Conservation (phyloP, 2,797 vertebrate genomes). For the Eleutherodactylus coqui region DNA sequence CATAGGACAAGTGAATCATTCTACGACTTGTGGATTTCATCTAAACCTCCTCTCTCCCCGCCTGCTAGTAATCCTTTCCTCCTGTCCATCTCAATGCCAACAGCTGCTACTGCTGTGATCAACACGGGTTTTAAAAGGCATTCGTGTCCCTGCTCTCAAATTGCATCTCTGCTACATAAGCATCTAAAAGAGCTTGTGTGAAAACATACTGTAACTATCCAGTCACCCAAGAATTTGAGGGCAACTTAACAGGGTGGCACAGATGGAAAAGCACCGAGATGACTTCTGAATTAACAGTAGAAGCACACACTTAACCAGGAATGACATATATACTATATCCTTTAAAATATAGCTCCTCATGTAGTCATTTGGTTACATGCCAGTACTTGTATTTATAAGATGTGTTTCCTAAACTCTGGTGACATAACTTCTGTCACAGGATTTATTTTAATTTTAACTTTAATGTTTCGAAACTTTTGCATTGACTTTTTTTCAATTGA, state of each 20-base stretch:
- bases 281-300: background rate
- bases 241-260: constrained; percentile 40
- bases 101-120: constrained; percentile 62
- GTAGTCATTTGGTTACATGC: no score
- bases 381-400: background rate
- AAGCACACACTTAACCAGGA: background rate
- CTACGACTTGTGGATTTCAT: constrained; percentile 54
- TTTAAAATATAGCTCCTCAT: background rate
- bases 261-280: constrained; percentile 35
- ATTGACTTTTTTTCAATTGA: background rate
- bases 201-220: constrained; percentile 61
- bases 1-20: constrained; percentile 45
- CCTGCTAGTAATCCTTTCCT: constrained; percentile 51
- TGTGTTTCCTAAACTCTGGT: background rate
- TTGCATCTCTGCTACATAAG: constrained; percentile 62
- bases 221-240: constrained; percentile 58
- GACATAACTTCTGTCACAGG: no score
- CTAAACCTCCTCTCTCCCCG: constrained; percentile 31
- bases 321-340: background rate
- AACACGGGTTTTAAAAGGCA: constrained; percentile 62
- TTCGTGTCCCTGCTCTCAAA: constrained; percentile 58
- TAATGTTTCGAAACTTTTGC: no score
- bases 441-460: no score
- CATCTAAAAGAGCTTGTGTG: constrained; percentile 60
- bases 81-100: constrained; percentile 56